A percentile compares a stretch with the other conserved stretches of the same genome.
Evolutionary conservation across 2,797 vertebrate species (phyloP).

Genomic region (Pseudotriccus pelzelni): DNA sequence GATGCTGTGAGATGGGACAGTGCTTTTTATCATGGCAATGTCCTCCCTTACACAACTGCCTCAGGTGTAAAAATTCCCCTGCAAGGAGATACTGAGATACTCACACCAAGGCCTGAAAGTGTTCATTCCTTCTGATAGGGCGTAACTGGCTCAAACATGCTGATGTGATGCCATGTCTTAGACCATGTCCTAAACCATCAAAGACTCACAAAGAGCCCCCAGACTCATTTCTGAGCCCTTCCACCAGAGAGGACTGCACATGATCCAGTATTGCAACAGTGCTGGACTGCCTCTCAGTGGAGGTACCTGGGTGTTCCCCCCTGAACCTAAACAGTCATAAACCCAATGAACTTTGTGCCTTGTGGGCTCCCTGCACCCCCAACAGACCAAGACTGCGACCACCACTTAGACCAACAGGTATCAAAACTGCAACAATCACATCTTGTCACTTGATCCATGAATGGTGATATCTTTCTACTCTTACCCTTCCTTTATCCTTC

Average conservation of each 20-base stretch:
- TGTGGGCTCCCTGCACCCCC: not conserved
- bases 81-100: not conserved
- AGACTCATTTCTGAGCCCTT: not conserved
- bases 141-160: not conserved
- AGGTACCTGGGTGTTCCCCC: not conserved
- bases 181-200: not conserved
- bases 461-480: not conserved
- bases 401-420: not conserved
- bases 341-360: not conserved
- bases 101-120: too few species aligned
- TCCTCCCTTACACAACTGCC: not conserved
- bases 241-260: not conserved
- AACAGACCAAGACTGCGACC: not conserved
- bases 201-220: not conserved
- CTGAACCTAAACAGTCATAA: not conserved
- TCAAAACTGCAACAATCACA: not conserved
- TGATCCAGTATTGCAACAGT: not conserved
- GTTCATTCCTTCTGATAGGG: not conserved
- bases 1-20: not conserved
- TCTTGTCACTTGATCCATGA: not conserved
- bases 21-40: not conserved
- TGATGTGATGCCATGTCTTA: not conserved
- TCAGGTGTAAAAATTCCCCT: not conserved
- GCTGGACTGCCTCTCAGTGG: not conserved
- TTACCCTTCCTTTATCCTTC: not conserved